These are phyloP conservation scores for Darevskia mixta DNA, from an alignment of 2,797 vertebrate genomes.

Conservation along the genomic window DNA sequence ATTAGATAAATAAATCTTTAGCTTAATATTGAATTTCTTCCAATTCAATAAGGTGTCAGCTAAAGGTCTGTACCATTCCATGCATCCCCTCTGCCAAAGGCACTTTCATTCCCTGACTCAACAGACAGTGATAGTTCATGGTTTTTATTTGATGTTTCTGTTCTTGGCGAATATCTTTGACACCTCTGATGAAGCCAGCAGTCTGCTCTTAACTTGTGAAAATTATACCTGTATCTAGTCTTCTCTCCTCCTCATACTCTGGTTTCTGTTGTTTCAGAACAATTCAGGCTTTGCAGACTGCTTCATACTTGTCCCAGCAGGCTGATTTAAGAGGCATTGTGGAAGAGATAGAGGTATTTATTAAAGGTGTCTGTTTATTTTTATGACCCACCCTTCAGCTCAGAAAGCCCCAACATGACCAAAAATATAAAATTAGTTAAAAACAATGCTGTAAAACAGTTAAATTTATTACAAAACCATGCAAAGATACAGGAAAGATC, in stretches of 20 bases:
- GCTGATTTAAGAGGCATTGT: slow-evolving; percentile 92
- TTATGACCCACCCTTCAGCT: neutral
- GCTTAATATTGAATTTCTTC: neutral
- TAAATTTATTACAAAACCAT: neutral
- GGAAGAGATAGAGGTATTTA: slow-evolving; percentile 95
- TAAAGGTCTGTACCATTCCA: neutral
- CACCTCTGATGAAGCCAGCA: slow-evolving; percentile 35
- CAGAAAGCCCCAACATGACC: neutral
- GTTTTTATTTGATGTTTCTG: slow-evolving; percentile 27
- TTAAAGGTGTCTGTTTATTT: neutral
- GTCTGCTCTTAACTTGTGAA: slow-evolving; percentile 35
- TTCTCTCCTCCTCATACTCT: neutral
- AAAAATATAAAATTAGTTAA: neutral
- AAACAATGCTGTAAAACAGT: neutral
- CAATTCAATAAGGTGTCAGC: neutral
- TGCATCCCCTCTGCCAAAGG: neutral
- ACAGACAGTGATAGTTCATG: neutral
- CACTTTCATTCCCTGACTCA: neutral
- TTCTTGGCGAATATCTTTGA: slow-evolving; percentile 3
- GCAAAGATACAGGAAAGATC: neutral
- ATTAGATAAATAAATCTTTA: neutral
- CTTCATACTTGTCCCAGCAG: slow-evolving; percentile 92
- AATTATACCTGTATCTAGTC: neutral
- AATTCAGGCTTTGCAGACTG: slow-evolving; percentile 90
- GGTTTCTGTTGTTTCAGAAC: slow-evolving; percentile 83